Base-by-base conservation (phyloP, 2,888 invertebrate genomes). In the Dicycla oo region DNA sequence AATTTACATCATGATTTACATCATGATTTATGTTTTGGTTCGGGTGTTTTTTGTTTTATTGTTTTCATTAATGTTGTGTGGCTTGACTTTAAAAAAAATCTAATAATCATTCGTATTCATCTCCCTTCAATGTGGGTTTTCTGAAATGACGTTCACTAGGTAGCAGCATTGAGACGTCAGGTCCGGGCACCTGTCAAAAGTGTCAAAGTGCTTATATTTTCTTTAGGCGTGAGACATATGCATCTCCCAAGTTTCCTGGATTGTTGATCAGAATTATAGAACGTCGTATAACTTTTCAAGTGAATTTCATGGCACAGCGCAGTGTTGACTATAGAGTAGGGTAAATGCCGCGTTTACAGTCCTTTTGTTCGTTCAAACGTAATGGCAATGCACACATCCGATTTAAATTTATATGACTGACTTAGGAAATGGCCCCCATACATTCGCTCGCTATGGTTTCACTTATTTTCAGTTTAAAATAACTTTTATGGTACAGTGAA, bases 391-490 rank as follows among this genome's bases (percentile, higher is more conserved):
- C 80, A 85, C 86, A 83, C 86, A 89, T 91, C 91, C 89, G 88
- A 91, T 88, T 86, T 87, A 84, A 87, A 91, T 91, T 89, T 88
- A 85, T 65, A 61, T 63, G 65, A 73, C 65, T 67, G 85, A 86
- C 85, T 90, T 90, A 91, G 86, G 86, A 83, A 91, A 91, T 91
- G 87, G 87, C 88, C 88, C 87, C 80, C 86, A 89, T 90, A 82
- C 83, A 66, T 69, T 73, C 60, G 38, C 67, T 69, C 60, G 40
- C 57, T 38, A 64, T 57, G 66, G 77, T 84, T 85, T 83, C 81
- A 82, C 83, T 81, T 81, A 79, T 76, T 77, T 83, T 82, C 76
- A 71, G 71, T 69, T 75, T 20, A 76, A 76, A 80, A 65, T 73
- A 56, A 63, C 63, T 56, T 79, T 76, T 62, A 71, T 62, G 49